Evolutionary conservation across 2,888 invertebrate genomes (phyloP), one percentile per base, ranked within the genome.

Genomic region (Hirtodrosophila cameraria): DNA sequence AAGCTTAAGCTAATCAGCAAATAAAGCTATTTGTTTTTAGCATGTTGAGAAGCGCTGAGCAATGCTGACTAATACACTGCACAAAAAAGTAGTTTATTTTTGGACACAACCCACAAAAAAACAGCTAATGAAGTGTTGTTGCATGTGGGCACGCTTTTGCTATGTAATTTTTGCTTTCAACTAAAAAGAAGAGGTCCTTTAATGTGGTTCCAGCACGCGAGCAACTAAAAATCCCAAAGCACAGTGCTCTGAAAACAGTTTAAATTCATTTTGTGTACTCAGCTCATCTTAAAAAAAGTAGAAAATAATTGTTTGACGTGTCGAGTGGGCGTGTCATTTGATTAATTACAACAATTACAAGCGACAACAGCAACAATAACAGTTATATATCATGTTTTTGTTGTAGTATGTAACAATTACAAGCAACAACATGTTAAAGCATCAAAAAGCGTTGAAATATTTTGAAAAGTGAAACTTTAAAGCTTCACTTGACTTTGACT

Each of bases 131-230:
- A 52, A 65, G n/a, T n/a, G n/a, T n/a, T n/a, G n/a, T 42, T 49
- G 33, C 31, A 46, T 23, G 8, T 23, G 23, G 8, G 23, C 18
- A 20, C n/a, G n/a, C n/a, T n/a, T n/a, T n/a, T n/a, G n/a, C n/a
- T n/a, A n/a, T n/a, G n/a, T n/a, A n/a, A n/a, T n/a, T n/a, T n/a
- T n/a, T n/a, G n/a, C n/a, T n/a, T n/a, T n/a, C 6, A 23, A 6
- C 6, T 2, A 2, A 23, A 7, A 23, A 23, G 23, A 61, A 46
- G 68, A 55, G 41, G 60, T 72, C 63, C 68, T 65, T 65, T 62
- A 60, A 70, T 64, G 59, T 61, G 38, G 2, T 8, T 9, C n/a
- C 11, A 48, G 16, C 85, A 85, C 78, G 81, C 81, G 54, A 71
- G 11, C 43, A 8, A 23, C 11, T 9, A 7, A 11, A 64, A 45